Evolutionary conservation across 2,888 invertebrate genomes (phyloP).

Genomic region (Chrysodeixis includens): DNA sequence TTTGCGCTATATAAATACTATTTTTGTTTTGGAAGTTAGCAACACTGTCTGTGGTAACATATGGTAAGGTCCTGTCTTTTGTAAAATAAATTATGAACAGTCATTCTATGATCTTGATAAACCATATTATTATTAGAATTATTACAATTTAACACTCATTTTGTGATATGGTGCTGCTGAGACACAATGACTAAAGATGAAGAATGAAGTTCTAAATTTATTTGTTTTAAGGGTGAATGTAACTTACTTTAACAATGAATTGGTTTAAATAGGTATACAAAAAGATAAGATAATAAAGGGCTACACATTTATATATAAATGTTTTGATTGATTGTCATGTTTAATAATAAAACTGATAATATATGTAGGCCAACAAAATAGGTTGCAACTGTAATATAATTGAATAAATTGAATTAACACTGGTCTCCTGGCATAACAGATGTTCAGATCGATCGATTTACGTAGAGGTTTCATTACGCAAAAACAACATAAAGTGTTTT

Average conservation of each 20-base stretch:
- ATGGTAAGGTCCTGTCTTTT: too few relatives aligned
- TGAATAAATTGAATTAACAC: not conserved
- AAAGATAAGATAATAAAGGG: not conserved
- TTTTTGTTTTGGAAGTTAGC: too few relatives aligned
- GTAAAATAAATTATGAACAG: too few relatives aligned
- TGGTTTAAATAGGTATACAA: not conserved
- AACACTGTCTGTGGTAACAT: too few relatives aligned
- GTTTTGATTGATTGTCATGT: not conserved
- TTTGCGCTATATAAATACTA: too few relatives aligned
- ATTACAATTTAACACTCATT: too few relatives aligned
- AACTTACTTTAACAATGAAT: not conserved
- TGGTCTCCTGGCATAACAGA: conserved; percentile 3
- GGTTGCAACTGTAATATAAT: conserved; percentile 3
- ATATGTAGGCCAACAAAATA: conserved; percentile 28
- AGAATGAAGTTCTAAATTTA: too few relatives aligned
- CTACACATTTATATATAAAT: conserved; percentile 12
- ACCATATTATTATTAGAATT: too few relatives aligned
- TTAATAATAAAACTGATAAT: conserved; percentile 25
- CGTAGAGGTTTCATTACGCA: conserved; percentile 1
- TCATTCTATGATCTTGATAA: too few relatives aligned
- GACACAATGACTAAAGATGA: too few relatives aligned
- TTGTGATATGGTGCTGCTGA: too few relatives aligned
- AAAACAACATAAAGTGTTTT: conserved; percentile 11
- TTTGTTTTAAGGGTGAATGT: too few relatives aligned
- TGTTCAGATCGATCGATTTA: conserved; percentile 6